Base-by-base conservation (phyloP, 2,797 vertebrate species). In the Serranus cabrilla region DNA sequence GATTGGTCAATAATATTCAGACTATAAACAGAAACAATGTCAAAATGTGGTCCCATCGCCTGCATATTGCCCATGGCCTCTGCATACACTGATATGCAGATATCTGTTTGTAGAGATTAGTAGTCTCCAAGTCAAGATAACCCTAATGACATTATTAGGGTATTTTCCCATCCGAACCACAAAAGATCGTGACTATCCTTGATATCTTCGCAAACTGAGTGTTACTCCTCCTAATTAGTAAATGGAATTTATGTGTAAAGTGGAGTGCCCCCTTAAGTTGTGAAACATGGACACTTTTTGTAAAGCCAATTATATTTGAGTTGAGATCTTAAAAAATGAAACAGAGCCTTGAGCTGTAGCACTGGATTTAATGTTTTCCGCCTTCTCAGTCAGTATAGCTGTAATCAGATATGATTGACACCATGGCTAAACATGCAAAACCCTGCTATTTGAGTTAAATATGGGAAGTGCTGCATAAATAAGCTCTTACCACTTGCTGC, bases 331-430 rank as follows among this genome's bases (percentile, higher is more conserved):
- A 21, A 21, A 46, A 47, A 11, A 50, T 58, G 20, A 25, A 60
- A 74, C 25, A 54, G 61, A 63, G 46, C 37, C 21, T 9, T 40
- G n/a, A 60, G 16, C 27, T 74, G 46, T 12, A 45, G 50, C 46
- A 42, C 23, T 31, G 12, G 20, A 72, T 75, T 50, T 11, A 42
- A 58, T 58, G n/a, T 16, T 52, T 47, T 23, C 9, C 23, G 27
- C 3, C n/a, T 37, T 57, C 11, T 71, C 39, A 60, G 23, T 63
- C 34, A 46, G 54, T 43, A 20, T 16, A 27, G 62, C 52, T 74
- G 16, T 74, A 71, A 67, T 71, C 63, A 73, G n/a, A 49, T 66
- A 23, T 74, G 65, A 76, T 55, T 84, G 57, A 18, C 50, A 62
- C 25, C 57, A 50, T 2, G 69, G 57, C 12, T 69, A 37, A 57